Conservation (phyloP, 2,113 vertebrate species). For the Pterocles burchelli region DNA sequence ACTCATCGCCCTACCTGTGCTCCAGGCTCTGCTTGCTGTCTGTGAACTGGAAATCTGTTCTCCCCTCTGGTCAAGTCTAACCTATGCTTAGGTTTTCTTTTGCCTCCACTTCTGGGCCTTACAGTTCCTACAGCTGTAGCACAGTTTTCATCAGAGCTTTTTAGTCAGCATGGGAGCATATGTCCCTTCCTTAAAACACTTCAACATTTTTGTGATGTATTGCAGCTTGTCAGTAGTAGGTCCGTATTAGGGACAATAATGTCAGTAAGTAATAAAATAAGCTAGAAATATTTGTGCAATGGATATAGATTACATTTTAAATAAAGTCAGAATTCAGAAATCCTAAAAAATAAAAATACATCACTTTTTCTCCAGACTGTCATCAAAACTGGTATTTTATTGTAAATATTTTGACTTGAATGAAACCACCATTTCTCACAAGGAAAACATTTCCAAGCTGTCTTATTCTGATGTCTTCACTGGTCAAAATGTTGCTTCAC, state of each 20-base stretch:
- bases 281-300: neutral
- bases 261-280: neutral
- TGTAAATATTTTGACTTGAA: conserved; percentile 1
- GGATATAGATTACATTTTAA: neutral
- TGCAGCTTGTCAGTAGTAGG: neutral
- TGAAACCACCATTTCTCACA: neutral
- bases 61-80: neutral
- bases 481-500: conserved; percentile 9
- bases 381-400: neutral
- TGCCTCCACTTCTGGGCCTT: neutral
- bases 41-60: neutral
- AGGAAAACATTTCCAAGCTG: conserved; percentile 7
- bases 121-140: neutral
- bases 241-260: neutral
- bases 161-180: neutral
- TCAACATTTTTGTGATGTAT: neutral
- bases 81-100: neutral
- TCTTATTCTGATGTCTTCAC: neutral
- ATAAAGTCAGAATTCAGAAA: neutral
- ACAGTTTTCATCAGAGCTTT: neutral
- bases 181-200: neutral
- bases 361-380: neutral
- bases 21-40: neutral
- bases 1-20: neutral
- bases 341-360: neutral